Evolutionary conservation across 2,113 vertebrate genomes (phyloP).

Genomic region (Phainopepla nitens): DNA sequence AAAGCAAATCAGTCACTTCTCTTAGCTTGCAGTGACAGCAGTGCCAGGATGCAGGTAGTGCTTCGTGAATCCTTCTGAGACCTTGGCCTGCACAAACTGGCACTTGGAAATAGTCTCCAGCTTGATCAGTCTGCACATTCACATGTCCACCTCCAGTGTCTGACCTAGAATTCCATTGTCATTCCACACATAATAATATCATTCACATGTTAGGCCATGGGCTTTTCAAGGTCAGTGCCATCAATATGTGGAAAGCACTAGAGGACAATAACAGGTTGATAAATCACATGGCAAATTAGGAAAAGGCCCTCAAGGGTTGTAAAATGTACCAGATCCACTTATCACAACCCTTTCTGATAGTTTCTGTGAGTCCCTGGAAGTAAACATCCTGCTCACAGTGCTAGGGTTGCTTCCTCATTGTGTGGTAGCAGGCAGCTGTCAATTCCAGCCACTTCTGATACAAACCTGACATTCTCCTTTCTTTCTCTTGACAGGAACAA

Average conservation of each 20-base stretch:
- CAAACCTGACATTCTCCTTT: not conserved
- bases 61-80: not conserved
- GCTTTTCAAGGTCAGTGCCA: slow-evolving; percentile 37
- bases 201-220: not conserved
- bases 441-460: not conserved
- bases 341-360: slow-evolving; percentile 1
- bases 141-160: not conserved
- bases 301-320: slow-evolving; percentile 50
- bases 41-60: not conserved
- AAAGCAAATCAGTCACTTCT: not conserved
- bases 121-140: not conserved
- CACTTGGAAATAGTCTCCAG: not conserved
- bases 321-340: slow-evolving; percentile 26
- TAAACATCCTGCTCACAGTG: slow-evolving; percentile 13
- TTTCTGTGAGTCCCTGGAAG: not conserved
- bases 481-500: not conserved
- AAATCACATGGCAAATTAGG: slow-evolving; percentile 45
- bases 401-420: not conserved
- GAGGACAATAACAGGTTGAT: slow-evolving; percentile 54
- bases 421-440: not conserved
- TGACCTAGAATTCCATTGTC: slow-evolving; percentile 16
- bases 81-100: not conserved
- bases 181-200: slow-evolving; percentile 17
- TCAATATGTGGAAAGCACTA: slow-evolving; percentile 37
- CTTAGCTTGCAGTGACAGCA: not conserved